These are phyloP conservation scores for Drosophila tanythrix DNA, from an alignment of 2,888 invertebrate genomes.

Conservation along the genomic window DNA sequence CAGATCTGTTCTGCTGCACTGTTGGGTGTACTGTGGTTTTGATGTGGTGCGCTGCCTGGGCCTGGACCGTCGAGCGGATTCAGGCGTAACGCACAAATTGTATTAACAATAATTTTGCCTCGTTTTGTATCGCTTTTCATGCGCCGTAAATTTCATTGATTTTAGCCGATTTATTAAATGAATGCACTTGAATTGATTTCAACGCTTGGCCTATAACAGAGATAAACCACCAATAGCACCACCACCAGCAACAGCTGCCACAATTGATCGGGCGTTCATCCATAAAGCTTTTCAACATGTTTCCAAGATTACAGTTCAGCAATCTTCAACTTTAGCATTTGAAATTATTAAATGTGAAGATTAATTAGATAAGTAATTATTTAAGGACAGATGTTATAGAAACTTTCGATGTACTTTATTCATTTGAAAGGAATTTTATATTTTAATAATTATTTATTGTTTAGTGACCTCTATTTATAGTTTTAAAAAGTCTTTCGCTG, in stretches of 20 bases:
- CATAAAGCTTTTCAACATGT: not conserved
- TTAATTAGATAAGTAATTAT: not conserved
- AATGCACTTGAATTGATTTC: constrained; percentile 71
- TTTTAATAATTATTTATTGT: not conserved
- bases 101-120: constrained; percentile 56
- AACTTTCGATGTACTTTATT: not conserved
- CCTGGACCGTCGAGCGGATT: constrained; percentile 30
- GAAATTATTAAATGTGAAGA: constrained; percentile 10
- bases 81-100: constrained; percentile 67
- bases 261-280: not conserved
- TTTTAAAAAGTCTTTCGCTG: not conserved
- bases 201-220: constrained; percentile 49
- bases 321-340: constrained; percentile 6
- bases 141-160: constrained; percentile 64
- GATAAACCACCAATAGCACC: constrained; percentile 10
- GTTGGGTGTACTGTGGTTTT: not conserved
- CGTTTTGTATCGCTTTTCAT: constrained; percentile 42
- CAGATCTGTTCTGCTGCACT: not conserved
- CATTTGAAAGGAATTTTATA: no score
- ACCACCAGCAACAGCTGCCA: not conserved
- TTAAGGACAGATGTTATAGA: not conserved
- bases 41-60: constrained; percentile 11
- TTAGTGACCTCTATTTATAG: not conserved
- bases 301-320: constrained; percentile 6
- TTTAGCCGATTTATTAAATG: constrained; percentile 64